Base-by-base conservation (phyloP, 2,888 invertebrate genomes). In the Mesochorus sp. region DNA sequence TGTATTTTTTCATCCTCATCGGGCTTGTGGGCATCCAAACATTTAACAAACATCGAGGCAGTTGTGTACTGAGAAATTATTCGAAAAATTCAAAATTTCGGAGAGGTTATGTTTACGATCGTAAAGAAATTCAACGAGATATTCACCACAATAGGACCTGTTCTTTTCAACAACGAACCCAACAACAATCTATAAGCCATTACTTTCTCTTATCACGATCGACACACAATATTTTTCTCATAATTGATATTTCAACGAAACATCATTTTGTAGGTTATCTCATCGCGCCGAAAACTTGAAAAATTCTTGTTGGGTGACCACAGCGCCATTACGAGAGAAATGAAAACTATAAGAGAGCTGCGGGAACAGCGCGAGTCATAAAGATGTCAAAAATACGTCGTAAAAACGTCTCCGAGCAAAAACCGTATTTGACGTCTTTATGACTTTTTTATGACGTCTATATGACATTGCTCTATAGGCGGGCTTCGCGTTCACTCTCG, bases 51-150 rank as follows among this genome's bases (percentile, higher is more conserved):
- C 47, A 86, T 31, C 14, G 80, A 71, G 67, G 82, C 72, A n/a
- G 86, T 61, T 10, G 82, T 82, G 61, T 81, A 86, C 89, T 89
- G 73, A 73, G 4, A 49, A 73, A 78, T n/a, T 70, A 76, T 75
- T 67, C 68, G 14, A 10, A 47, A 19, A 28, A n/a, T n/a, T n/a
- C n/a, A 10, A 44, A 42, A 44, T 5, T 26, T n/a, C n/a, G n/a
- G n/a, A 12, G 28, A 62, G 67, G 71, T 78, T 80, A 75, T n/a
- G 14, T 21, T 34, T 26, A 47, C 0, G 8, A 28, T 17, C 3
- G n/a, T 10, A 47, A 28, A 62, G 39, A 19, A 5, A 31, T 42
- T 14, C 34, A 10, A 59, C 21, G 8, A 34, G 14, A 49, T n/a
- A 55, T 53, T 83, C 80, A 86, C 87, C 84, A 84, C 72, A 2